Base-by-base conservation (phyloP, 1,140 invertebrate species). In the Medauroidea extradentata region DNA sequence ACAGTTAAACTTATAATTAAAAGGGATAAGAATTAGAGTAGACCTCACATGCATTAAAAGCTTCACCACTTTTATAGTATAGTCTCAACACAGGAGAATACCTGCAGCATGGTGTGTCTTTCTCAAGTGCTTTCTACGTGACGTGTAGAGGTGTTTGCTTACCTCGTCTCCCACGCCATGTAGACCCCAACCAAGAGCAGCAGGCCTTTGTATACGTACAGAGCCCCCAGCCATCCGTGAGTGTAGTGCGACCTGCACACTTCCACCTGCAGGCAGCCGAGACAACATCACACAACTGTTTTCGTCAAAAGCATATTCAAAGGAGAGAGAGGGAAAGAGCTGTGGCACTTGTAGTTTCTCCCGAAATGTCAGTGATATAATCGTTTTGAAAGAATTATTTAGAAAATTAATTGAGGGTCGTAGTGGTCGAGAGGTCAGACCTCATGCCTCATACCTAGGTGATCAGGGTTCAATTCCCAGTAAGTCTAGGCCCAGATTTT, bases 121-220 rank as follows among this genome's bases (percentile, higher is more conserved):
- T 7, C 23, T n/a, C 14, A 42, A 19, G 14, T 44, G 42, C 55
- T 71, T 82, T 11, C 25, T 1, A 1, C 18, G 14, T 8, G 21
- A 19, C 8, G 38, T 19, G n/a, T 34, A 57, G 24, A 23, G 9
- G 18, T 19, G 25, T 24, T 24, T 25, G 25, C 53, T 68, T 65
- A 82, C 82, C 82, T 85, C 13, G 96, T 98, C 79, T 98, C 94
- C 96, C 96, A 99, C 0, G 96, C 96, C 85, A 98, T 90, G 75
- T 97, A 98, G 43, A 95, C 91, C 0, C 92, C 93, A 60, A 94
- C 91, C 13, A 93, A 81, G 0, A 96, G 78, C 9, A 95, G 75
- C 1, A 95, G 77, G 0, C 90, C 91, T 77, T 96, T 95, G 78
- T 94, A 95, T 25, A 86, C 87, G 72, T 95, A 95, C 11, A 96